These are phyloP conservation scores for Porphyrio hochstetteri DNA, from an alignment of 2,113 vertebrate species.

Conservation along the genomic window DNA sequence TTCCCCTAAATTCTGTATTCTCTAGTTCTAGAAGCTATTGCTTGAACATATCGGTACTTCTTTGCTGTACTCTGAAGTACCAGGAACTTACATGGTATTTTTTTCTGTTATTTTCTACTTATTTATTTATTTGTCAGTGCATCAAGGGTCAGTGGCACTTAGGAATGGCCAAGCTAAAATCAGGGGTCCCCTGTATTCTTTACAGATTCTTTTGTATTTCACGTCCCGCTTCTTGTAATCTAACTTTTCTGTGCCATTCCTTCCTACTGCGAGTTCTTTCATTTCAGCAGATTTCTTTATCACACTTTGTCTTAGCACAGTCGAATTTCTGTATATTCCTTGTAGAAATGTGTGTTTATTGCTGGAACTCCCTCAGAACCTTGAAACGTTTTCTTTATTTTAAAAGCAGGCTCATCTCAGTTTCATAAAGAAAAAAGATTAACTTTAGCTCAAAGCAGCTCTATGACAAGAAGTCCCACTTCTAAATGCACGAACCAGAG, in stretches of 20 bases:
- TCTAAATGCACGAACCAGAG: not conserved
- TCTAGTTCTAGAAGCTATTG: not conserved
- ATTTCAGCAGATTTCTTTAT: slow-evolving; percentile 8
- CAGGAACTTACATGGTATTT: not conserved
- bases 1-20: not conserved
- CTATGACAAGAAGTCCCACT: not conserved
- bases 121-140: not conserved
- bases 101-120: not conserved
- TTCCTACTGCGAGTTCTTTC: not conserved
- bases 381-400: not conserved
- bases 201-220: not conserved
- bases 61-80: not conserved
- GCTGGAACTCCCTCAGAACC: not conserved
- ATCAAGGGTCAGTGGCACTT: not conserved
- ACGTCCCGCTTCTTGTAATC: not conserved
- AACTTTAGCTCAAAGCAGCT: not conserved
- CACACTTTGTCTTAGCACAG: not conserved
- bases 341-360: not conserved
- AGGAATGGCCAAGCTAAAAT: not conserved
- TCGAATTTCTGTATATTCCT: not conserved
- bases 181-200: not conserved
- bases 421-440: not conserved
- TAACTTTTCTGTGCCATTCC: not conserved
- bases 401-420: not conserved
- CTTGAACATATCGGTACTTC: not conserved